phyloP scores from a whole-genome alignment of 1,140 invertebrate species.

The Sitobion miscanthi region DNA sequence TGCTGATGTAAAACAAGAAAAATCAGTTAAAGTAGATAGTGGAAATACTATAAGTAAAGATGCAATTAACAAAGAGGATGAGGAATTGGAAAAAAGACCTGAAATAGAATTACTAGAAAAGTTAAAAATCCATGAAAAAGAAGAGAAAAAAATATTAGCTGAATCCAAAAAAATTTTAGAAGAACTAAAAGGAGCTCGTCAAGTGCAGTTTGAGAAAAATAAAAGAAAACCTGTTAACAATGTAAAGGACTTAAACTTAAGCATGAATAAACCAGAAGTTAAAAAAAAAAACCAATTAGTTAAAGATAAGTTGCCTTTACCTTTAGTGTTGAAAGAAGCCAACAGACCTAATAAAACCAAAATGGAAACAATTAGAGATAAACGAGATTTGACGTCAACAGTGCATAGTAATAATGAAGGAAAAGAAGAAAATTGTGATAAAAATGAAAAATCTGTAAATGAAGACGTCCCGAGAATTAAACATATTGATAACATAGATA shows the following conservation, averaged over 20 bases:
- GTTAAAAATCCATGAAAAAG: constrained; percentile 67
- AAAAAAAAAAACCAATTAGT: not conserved
- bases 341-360: constrained; percentile 62
- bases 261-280: not conserved
- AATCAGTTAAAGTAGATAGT: constrained; percentile 60
- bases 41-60: constrained; percentile 63
- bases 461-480: not conserved
- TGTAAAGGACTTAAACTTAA: not conserved
- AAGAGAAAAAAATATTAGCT: constrained; percentile 67
- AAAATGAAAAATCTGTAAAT: not conserved
- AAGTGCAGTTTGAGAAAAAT: constrained; percentile 61
- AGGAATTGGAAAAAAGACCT: constrained; percentile 64
- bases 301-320: constrained; percentile 32
- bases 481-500: not conserved
- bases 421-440: constrained; percentile 27
- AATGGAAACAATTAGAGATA: constrained; percentile 62
- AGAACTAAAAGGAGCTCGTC: constrained; percentile 66
- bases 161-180: constrained; percentile 68
- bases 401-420: not conserved
- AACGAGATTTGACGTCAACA: not conserved
- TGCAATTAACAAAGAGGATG: constrained; percentile 67
- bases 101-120: constrained; percentile 67
- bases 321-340: constrained; percentile 25
- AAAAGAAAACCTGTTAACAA: constrained; percentile 61
- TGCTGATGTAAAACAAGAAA: not conserved